Percentiles rank a stretch among this genome's conserved stretches.
Evolutionary conservation across 2,113 vertebrate genomes (phyloP).

Genomic region (Oreochromis tanganicae): DNA sequence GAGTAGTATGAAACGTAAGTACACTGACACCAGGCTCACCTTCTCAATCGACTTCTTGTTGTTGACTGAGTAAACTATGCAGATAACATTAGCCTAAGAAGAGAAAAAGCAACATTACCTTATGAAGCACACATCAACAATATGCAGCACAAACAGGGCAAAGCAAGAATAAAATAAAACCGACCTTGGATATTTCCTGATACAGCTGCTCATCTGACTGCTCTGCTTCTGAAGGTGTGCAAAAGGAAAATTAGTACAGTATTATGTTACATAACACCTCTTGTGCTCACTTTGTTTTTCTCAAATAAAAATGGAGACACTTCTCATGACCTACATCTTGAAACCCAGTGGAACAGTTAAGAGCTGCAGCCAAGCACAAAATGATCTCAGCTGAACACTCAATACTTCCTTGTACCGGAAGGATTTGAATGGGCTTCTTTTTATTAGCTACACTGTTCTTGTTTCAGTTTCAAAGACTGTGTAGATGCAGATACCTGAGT

Average conservation of each 20-base stretch:
- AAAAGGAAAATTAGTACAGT: background rate
- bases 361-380: background rate
- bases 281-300: background rate
- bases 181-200: conserved; percentile 95
- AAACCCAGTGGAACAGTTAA: background rate
- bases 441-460: background rate
- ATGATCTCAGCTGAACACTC: background rate
- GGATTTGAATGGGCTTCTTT: background rate
- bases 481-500: conserved; percentile 79
- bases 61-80: conserved; percentile 98
- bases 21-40: conserved; percentile 66
- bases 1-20: background rate
- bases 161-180: conserved; percentile 1
- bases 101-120: conserved; percentile 32
- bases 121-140: background rate
- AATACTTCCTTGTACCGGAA: background rate
- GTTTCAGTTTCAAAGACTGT: background rate
- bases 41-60: conserved; percentile 98
- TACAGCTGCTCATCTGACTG: conserved; percentile 95
- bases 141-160: background rate
- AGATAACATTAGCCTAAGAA: conserved; percentile 96
- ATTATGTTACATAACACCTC: background rate
- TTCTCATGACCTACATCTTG: background rate
- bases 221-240: conserved; percentile 81
- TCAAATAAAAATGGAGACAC: background rate